phyloP scores from a whole-genome alignment of 2,888 invertebrate genomes.

The Heliconius cydno region DNA sequence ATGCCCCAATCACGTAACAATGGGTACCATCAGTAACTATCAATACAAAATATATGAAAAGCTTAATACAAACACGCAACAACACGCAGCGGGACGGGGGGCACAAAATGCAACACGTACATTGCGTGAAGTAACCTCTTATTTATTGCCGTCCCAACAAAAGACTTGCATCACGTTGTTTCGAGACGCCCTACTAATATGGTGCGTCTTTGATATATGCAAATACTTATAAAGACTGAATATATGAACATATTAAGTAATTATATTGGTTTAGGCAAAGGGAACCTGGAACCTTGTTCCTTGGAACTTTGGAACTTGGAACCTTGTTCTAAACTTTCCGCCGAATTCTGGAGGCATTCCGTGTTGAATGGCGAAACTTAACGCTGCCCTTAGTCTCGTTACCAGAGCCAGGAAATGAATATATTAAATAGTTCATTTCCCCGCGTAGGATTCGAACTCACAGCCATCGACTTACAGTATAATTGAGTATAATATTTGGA shows the following conservation, averaged over 20 bases:
- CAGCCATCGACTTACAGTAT: too few species aligned
- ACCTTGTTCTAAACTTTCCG: too few species aligned
- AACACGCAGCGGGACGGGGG: slow-evolving; percentile 1
- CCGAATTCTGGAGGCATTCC: not conserved
- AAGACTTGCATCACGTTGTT: slow-evolving; percentile 35
- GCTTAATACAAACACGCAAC: not conserved
- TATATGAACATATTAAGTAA: not conserved
- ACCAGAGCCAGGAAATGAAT: too few species aligned
- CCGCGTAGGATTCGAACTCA: too few species aligned
- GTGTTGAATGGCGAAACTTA: not conserved
- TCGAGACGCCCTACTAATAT: slow-evolving; percentile 22
- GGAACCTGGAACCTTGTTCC: not conserved
- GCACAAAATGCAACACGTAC: slow-evolving; percentile 29
- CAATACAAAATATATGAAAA: not conserved
- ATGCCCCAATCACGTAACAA: not conserved
- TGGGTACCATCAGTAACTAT: not conserved
- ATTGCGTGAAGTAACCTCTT: slow-evolving; percentile 38
- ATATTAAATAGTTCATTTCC: too few species aligned
- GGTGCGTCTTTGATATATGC: slow-evolving; percentile 7
- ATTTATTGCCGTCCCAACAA: slow-evolving; percentile 42
- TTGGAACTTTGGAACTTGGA: too few species aligned
- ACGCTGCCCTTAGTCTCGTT: not conserved
- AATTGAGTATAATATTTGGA: too few species aligned
- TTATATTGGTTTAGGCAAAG: not conserved
- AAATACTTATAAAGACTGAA: not conserved